These are phyloP conservation scores for Tiaroga cobitis DNA, from an alignment of 2,797 vertebrate species.

Conservation along the genomic window DNA sequence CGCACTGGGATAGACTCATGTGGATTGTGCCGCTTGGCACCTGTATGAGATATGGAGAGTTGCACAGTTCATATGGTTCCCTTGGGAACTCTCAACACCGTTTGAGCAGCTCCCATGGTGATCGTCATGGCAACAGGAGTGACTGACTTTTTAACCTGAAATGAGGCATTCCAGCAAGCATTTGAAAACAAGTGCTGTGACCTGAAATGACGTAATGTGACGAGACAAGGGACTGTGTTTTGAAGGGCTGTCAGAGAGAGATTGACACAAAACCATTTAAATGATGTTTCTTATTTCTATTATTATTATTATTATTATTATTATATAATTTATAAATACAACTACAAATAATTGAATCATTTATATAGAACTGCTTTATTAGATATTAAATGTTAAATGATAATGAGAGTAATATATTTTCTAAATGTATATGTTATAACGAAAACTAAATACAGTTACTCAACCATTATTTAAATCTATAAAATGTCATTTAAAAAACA, in stretches of 20 bases:
- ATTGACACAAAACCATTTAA: not conserved
- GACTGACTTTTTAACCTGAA: constrained; percentile 45
- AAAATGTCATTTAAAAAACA: no score
- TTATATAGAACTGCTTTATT: not conserved
- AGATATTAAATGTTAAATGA: not conserved
- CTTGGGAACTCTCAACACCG: constrained; percentile 9
- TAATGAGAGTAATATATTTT: not conserved
- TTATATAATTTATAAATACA: not conserved
- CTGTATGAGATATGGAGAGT: not conserved
- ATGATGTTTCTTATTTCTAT: not conserved
- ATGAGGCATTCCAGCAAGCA: constrained; percentile 17
- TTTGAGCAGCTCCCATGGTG: not conserved
- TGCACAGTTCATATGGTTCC: constrained; percentile 17
- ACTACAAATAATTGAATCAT: not conserved
- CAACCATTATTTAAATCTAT: not conserved
- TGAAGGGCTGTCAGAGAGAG: not conserved
- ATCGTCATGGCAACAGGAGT: constrained; percentile 18
- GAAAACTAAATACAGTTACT: not conserved
- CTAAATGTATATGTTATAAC: not conserved
- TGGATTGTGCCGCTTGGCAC: not conserved
- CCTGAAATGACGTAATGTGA: not conserved
- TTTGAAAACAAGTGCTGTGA: not conserved
- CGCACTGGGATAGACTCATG: not conserved
- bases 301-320: not conserved
- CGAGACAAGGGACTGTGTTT: not conserved